These are phyloP conservation scores for Leptopilina boulardi DNA, from an alignment of 1,140 invertebrate genomes.

Conservation along the genomic window DNA sequence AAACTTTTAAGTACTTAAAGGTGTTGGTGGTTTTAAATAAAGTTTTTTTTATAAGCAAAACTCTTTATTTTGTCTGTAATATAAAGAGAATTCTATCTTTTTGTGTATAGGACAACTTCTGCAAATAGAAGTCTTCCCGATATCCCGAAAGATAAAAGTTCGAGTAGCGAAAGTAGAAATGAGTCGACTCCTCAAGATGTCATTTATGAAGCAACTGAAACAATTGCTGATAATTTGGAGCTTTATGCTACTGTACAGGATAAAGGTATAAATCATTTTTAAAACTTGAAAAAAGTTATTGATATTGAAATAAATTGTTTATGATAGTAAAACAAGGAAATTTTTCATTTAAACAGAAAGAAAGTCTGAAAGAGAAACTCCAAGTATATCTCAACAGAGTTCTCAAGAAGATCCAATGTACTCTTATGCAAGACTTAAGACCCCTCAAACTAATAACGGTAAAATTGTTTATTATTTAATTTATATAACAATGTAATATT, in stretches of 20 bases:
- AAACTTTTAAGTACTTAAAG: no score
- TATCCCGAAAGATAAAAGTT: constrained; percentile 77
- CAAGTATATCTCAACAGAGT: constrained; percentile 78
- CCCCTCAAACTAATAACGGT: constrained; percentile 68
- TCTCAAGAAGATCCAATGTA: constrained; percentile 79
- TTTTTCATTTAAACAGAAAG: constrained; percentile 59
- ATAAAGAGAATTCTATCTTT: constrained; percentile 37
- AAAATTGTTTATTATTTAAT: constrained; percentile 33
- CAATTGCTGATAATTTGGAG: constrained; percentile 79
- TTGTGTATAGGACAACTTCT: constrained; percentile 69
- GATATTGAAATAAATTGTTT: constrained; percentile 33
- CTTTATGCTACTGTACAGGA: constrained; percentile 83
- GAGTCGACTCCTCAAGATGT: constrained; percentile 70
- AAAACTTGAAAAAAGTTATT: neutral
- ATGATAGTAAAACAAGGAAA: neutral
- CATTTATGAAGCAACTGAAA: constrained; percentile 74
- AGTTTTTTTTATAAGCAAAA: neutral
- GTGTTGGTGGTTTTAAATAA: neutral
- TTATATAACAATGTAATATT: no score
- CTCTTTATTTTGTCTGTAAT: neutral
- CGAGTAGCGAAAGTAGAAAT: constrained; percentile 60
- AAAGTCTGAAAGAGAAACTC: constrained; percentile 68
- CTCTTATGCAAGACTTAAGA: constrained; percentile 79
- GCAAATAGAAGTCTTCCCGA: constrained; percentile 82
- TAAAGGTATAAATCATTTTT: constrained; percentile 66